phyloP scores from a whole-genome alignment of 2,113 vertebrate genomes.

The Labrus mixtus region DNA sequence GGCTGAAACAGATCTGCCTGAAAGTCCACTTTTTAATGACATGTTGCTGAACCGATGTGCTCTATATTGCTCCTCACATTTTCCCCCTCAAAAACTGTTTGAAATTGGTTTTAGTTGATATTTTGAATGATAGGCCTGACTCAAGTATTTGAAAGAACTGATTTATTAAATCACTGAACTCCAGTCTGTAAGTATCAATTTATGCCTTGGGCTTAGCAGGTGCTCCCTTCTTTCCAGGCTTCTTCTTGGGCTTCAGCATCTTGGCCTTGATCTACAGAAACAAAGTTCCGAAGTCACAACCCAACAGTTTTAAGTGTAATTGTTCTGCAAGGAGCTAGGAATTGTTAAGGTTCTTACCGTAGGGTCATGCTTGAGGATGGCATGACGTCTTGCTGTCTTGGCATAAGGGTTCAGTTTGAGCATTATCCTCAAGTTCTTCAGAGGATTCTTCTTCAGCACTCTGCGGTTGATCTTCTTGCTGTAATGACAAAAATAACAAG shows the following conservation, averaged over 20 bases:
- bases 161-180: constrained; percentile 75
- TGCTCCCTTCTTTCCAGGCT: constrained; percentile 70
- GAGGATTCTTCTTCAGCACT: constrained; percentile 97
- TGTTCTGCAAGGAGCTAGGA: background rate
- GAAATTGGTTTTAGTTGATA: too few species aligned
- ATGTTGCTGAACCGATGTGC: too few species aligned
- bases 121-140: constrained; percentile 40
- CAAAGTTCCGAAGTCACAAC: background rate
- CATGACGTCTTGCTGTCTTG: constrained; percentile 93
- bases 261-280: constrained; percentile 82
- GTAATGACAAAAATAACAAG: constrained; percentile 7
- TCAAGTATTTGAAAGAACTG: constrained; percentile 51
- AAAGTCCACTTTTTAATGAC: too few species aligned
- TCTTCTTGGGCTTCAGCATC: constrained; percentile 85
- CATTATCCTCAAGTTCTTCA: constrained; percentile 98
- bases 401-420: constrained; percentile 96
- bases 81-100: too few species aligned
- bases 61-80: too few species aligned
- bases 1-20: too few species aligned
- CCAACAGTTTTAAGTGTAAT: fast-evolving
- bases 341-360: constrained; percentile 79
- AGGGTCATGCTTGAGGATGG: constrained; percentile 91
- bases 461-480: constrained; percentile 94
- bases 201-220: constrained; percentile 71
- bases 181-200: constrained; percentile 58